Evolutionary conservation across 2,113 vertebrate genomes (phyloP), one percentile per base, ranked within the genome.

Genomic region (Ictalurus furcatus): DNA sequence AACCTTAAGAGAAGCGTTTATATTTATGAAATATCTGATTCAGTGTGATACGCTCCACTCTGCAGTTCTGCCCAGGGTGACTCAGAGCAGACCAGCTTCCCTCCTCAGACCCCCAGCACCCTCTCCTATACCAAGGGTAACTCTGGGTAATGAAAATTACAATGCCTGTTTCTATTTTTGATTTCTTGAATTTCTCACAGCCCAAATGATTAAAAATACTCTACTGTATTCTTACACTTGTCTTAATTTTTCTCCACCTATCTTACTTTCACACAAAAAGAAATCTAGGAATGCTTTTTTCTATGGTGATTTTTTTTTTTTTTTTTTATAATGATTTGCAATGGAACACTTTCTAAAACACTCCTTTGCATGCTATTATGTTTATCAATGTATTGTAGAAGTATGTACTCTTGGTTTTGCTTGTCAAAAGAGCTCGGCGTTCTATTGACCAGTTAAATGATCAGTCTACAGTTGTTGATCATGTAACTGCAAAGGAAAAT

Each of bases 141-240:
- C 94, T 92, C 82, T 92, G 90, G 95, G 95, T 96, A 95, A 96
- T 92, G 58, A 63, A 65, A 87, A 67, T 34, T 6, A 80, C n/a
- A 73, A 17, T 73, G 34, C 1, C 25, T 25, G 2, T 63, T 84
- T 73, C 40, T 58, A 13, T 87, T 78, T 65, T 37, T 23, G 58
- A 76, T 65, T n/a, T 21, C 25, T 52, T 34, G n/a, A 81, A 34
- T 58, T 81, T 81, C 52, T 44, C 21, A 76, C 56, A 76, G 19
- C 23, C 19, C 19, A 56, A 63, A 5, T 73, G 30, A 21, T 5
- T 25, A 37, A 74, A 40, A 40, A 76, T 6, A 13, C 12, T 44
- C 12, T 52, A 28, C 3, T 79, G 5, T 28, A n/a, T 52, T 52
- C 13, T 52, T 52, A 48, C 25, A 54, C 17, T 74, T 7, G 5